phyloP scores from a whole-genome alignment of 1,140 invertebrate species.

The Telenomus remus region DNA sequence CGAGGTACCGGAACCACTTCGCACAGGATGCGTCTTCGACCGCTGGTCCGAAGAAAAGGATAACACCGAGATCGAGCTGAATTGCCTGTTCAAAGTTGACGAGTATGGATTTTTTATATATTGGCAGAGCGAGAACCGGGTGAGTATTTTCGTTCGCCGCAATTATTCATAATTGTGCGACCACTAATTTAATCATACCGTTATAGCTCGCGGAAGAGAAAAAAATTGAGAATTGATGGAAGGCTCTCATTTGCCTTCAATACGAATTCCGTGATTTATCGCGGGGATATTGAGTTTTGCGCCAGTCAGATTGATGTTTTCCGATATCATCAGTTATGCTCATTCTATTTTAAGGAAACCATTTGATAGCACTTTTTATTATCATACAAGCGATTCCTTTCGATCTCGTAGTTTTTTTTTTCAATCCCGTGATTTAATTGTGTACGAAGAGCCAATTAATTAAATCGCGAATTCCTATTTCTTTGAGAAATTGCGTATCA shows the following conservation, averaged over 20 bases:
- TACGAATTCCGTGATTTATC: slow-evolving; percentile 3
- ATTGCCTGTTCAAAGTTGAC: slow-evolving; percentile 95
- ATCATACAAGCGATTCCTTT: no score
- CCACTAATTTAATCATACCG: neutral
- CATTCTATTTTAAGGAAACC: neutral
- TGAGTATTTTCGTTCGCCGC: slow-evolving; percentile 73
- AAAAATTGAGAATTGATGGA: slow-evolving; percentile 8
- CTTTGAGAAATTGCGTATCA: no score
- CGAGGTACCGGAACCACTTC: slow-evolving; percentile 90
- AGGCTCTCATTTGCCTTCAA: slow-evolving; percentile 2
- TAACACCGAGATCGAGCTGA: slow-evolving; percentile 89
- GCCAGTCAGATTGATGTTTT: slow-evolving; percentile 6
- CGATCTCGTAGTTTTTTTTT: no score
- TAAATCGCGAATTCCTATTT: no score
- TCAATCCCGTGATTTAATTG: no score
- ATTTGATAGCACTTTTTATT: no score
- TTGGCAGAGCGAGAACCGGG: slow-evolving; percentile 97
- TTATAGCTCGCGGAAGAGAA: neutral
- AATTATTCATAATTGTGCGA: neutral
- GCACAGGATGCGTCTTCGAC: slow-evolving; percentile 91
- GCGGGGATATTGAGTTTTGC: slow-evolving; percentile 10
- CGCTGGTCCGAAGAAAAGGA: slow-evolving; percentile 98
- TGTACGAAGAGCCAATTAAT: no score
- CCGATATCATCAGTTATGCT: slow-evolving; percentile 6
- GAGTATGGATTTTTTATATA: slow-evolving; percentile 99